These are phyloP conservation scores for Cheumatopsyche charites DNA, from an alignment of 1,140 invertebrate genomes.

Conservation along the genomic window DNA sequence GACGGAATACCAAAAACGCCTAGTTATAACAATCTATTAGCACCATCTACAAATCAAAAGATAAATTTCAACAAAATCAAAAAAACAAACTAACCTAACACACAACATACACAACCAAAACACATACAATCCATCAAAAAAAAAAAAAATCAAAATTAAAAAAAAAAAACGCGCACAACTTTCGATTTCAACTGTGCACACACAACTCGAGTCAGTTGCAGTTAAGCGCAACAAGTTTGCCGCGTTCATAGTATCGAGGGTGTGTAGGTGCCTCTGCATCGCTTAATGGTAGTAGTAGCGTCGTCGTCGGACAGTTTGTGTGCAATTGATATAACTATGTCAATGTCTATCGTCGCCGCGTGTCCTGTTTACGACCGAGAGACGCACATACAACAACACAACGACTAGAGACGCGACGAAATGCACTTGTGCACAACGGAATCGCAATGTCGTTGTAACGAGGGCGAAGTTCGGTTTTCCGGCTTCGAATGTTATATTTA, in stretches of 20 bases:
- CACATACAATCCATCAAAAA: too few relatives aligned
- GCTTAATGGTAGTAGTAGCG: neutral
- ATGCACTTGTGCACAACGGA: constrained; percentile 20
- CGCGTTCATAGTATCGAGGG: neutral
- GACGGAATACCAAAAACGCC: too few relatives aligned
- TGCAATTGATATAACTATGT: constrained; percentile 38
- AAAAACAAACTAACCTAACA: too few relatives aligned
- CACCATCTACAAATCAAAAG: too few relatives aligned
- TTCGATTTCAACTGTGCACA: too few relatives aligned
- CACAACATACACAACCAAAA: too few relatives aligned
- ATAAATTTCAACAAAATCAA: too few relatives aligned
- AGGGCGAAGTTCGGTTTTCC: neutral
- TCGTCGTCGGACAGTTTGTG: neutral
- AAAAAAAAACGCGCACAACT: too few relatives aligned
- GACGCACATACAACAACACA: neutral
- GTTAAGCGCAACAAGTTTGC: constrained; percentile 16
- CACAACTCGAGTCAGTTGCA: neutral
- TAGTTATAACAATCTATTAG: too few relatives aligned
- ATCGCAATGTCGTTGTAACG: neutral
- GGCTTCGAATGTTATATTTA: too few relatives aligned
- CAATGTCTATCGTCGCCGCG: constrained; percentile 27
- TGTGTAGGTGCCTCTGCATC: neutral
- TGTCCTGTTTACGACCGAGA: constrained; percentile 13
- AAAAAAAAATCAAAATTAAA: too few relatives aligned
- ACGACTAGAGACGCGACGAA: neutral